These are phyloP conservation scores for Phacellophora camtschatica DNA, from an alignment of 30 jellyfish, hydroid and myxozoan species.

Conservation along the genomic window DNA sequence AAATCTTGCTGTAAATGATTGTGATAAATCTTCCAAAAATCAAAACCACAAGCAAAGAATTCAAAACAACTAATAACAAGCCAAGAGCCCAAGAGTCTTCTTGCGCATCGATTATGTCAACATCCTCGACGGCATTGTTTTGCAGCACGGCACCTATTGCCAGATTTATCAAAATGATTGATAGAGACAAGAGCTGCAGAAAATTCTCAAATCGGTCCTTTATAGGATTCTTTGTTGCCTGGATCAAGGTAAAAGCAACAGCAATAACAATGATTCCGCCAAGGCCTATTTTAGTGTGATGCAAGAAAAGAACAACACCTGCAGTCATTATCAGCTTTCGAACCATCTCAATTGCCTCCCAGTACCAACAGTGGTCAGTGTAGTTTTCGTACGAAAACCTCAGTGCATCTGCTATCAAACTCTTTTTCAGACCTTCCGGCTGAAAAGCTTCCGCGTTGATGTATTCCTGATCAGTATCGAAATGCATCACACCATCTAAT, in stretches of 20 bases:
- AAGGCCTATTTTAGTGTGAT: conserved; percentile 4
- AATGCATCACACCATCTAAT: no score
- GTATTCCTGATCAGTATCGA: not conserved
- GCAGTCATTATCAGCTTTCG: conserved; percentile 47
- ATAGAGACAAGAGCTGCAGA: conserved; percentile 36
- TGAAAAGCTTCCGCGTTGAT: not conserved
- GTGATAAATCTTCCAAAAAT: not conserved
- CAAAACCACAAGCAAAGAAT: not conserved
- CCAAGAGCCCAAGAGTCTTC: conserved; percentile 10
- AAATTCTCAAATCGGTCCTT: conserved; percentile 19
- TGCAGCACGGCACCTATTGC: conserved; percentile 24
- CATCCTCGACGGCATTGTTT: not conserved
- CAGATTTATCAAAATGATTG: conserved; percentile 28
- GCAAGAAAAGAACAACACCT: conserved; percentile 28
- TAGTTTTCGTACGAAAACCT: conserved; percentile 48
- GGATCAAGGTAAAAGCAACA: conserved; percentile 3
- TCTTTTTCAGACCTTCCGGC: not conserved
- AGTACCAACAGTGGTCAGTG: conserved; percentile 19
- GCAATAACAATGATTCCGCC: not conserved
- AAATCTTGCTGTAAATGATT: not conserved
- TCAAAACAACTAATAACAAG: not conserved
- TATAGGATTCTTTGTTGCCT: conserved; percentile 37
- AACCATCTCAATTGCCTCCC: conserved; percentile 56
- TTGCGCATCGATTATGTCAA: not conserved
- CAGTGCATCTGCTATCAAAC: not conserved